These are phyloP conservation scores for Amphimallon solstitiale DNA, from an alignment of 2,888 invertebrate species.

Conservation along the genomic window DNA sequence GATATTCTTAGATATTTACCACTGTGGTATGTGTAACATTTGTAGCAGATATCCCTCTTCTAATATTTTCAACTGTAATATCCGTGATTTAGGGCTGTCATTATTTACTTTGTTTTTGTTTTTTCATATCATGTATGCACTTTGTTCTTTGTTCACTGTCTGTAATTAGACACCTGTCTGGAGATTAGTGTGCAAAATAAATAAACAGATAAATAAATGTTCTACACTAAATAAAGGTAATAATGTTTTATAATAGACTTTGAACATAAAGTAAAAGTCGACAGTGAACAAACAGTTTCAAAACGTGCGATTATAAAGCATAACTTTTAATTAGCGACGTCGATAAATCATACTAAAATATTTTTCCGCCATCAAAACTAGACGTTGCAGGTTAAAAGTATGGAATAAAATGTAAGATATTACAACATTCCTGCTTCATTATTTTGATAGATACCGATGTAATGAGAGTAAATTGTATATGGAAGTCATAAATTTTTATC, in stretches of 20 bases:
- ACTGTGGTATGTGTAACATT: too few species aligned
- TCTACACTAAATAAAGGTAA: too few species aligned
- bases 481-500: conserved; percentile 14
- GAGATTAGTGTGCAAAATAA: too few species aligned
- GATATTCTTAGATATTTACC: too few species aligned
- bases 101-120: too few species aligned
- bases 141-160: too few species aligned
- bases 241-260: neutral
- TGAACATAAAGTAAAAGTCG: neutral
- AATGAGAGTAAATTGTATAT: neutral
- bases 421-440: neutral
- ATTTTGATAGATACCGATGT: neutral
- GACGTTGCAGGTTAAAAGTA: neutral
- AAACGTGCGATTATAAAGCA: neutral
- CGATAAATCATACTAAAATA: conserved; percentile 13
- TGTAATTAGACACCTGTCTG: too few species aligned
- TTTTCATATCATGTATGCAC: too few species aligned
- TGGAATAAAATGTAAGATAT: neutral
- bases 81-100: too few species aligned
- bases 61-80: too few species aligned
- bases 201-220: too few species aligned
- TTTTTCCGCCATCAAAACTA: neutral
- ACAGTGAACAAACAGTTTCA: neutral
- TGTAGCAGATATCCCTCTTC: too few species aligned
- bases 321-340: neutral